Conservation (phyloP, 2,113 vertebrate genomes). For the Chlorocebus sabaeus region DNA sequence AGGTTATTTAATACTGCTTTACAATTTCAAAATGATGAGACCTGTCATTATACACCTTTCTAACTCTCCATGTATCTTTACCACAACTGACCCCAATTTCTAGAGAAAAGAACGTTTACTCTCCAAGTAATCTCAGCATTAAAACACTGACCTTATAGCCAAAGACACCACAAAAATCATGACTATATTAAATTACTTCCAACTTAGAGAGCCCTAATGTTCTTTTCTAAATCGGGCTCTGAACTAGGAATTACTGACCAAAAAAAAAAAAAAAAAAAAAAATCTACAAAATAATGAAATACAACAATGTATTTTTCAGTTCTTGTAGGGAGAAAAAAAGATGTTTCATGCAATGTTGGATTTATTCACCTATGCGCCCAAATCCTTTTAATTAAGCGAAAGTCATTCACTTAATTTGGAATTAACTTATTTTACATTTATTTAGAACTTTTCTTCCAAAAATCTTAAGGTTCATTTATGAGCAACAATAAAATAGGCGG, state of each 20-base stretch:
- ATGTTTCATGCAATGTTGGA: not conserved
- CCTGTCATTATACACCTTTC: not conserved
- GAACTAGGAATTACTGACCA: not conserved
- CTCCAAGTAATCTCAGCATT: not conserved
- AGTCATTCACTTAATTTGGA: not conserved
- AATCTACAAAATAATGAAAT: not conserved
- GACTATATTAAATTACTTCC: not conserved
- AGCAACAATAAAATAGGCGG: not conserved
- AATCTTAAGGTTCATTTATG: slow-evolving; percentile 6
- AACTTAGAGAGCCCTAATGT: not conserved
- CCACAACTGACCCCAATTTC: not conserved
- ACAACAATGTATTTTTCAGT: not conserved
- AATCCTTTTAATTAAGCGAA: not conserved
- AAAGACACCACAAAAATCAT: not conserved
- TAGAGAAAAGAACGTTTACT: not conserved
- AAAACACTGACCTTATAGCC: not conserved
- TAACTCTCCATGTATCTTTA: not conserved
- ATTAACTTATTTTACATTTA: not conserved
- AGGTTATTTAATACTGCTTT: not conserved
- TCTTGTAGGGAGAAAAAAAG: not conserved
- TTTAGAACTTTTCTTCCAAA: slow-evolving; percentile 11
- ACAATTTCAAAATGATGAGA: not conserved
- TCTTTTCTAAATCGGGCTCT: not conserved
- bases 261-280: not conserved
- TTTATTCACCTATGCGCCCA: not conserved